phyloP scores from a whole-genome alignment of 64 coral and sea anemone genomes.

The Pachyseris speciosa region DNA sequence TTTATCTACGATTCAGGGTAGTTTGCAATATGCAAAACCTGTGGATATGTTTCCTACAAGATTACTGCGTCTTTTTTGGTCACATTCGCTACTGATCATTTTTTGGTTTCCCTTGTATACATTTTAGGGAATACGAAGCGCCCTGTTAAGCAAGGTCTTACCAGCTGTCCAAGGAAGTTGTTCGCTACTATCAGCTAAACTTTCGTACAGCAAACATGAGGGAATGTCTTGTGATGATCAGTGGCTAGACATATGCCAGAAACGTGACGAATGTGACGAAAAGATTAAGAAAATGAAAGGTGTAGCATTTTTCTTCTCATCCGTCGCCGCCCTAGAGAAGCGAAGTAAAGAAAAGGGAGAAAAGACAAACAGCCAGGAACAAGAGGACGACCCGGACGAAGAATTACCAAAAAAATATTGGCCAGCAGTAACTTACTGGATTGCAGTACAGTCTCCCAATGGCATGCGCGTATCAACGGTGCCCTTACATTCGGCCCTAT shows the following conservation, averaged over 20 bases:
- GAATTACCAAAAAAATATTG: not conserved
- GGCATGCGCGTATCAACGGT: not conserved
- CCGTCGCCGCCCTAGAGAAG: not conserved
- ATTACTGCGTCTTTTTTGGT: too few species aligned
- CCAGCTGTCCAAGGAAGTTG: too few species aligned
- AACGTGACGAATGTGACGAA: conserved; percentile 24
- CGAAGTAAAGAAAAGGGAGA: too few species aligned
- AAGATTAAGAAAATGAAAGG: not conserved
- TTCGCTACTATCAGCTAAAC: too few species aligned
- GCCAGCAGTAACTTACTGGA: conserved; percentile 41
- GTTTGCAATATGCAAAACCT: too few species aligned
- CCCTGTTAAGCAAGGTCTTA: too few species aligned
- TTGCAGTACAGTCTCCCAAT: conserved; percentile 36
- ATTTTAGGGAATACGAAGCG: too few species aligned
- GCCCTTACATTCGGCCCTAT: not conserved
- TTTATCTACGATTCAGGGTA: too few species aligned
- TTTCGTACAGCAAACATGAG: conserved; percentile 13
- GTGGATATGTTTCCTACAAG: too few species aligned
- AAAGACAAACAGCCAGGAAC: not conserved
- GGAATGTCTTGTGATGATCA: not conserved
- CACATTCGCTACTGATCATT: too few species aligned
- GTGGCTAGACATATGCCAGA: not conserved
- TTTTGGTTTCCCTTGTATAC: too few species aligned
- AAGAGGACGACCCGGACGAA: not conserved
- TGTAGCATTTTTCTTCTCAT: conserved; percentile 18